phyloP scores from a whole-genome alignment of 2,888 invertebrate genomes.

The Himalopsyche kuldschensis region DNA sequence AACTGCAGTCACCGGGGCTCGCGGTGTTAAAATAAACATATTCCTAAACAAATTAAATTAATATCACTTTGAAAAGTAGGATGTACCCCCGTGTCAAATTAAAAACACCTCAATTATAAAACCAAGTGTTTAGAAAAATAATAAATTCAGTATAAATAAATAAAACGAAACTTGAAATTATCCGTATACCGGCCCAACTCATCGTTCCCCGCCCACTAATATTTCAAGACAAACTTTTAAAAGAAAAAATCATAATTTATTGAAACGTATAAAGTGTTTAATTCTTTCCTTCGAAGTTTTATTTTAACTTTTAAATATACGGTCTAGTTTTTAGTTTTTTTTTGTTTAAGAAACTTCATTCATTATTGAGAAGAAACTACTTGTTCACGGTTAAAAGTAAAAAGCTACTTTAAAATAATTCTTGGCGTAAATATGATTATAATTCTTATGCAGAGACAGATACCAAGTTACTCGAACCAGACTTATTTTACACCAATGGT shows the following conservation, averaged over 20 bases:
- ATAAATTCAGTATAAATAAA: constrained; percentile 14
- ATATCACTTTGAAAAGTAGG: constrained; percentile 26
- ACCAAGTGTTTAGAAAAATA: not conserved
- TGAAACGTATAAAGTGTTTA: not conserved
- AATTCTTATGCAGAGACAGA: too few species aligned
- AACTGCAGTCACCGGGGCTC: too few species aligned
- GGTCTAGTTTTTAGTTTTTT: not conserved
- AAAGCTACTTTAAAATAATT: too few species aligned
- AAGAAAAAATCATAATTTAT: constrained; percentile 12
- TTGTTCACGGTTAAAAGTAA: too few species aligned
- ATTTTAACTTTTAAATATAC: not conserved
- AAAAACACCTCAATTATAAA: constrained; percentile 21
- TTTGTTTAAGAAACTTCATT: not conserved
- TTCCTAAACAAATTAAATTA: not conserved
- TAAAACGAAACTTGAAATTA: constrained; percentile 10
- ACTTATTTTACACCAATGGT: too few species aligned
- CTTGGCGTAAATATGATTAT: too few species aligned
- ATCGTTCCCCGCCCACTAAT: constrained; percentile 12
- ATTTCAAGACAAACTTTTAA: constrained; percentile 10
- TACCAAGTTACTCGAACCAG: too few species aligned
- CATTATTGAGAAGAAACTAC: not conserved
- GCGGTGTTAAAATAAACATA: too few species aligned
- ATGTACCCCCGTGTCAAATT: constrained; percentile 32
- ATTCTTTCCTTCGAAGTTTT: not conserved
- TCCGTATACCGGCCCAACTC: not conserved